These are phyloP conservation scores for Pelusios castaneus DNA, from an alignment of 2,113 vertebrate species.

Conservation along the genomic window DNA sequence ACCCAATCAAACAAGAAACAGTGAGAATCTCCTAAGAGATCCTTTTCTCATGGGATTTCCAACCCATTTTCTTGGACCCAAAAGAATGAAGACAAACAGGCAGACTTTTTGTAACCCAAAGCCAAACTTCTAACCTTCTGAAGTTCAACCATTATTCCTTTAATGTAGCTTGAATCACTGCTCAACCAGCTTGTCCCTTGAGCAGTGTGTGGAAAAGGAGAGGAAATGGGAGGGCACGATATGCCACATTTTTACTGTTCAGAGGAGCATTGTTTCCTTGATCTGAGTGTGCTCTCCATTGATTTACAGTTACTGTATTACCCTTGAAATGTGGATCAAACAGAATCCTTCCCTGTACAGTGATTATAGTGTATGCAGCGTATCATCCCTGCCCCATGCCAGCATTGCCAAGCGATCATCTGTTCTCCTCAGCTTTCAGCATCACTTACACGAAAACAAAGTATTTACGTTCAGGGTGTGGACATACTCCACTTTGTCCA, in stretches of 20 bases:
- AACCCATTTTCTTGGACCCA: background rate
- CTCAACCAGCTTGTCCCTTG: background rate
- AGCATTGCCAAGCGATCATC: background rate
- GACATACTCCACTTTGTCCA: background rate
- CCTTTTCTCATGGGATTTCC: background rate
- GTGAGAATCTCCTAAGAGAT: constrained; percentile 22
- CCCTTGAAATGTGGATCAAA: background rate
- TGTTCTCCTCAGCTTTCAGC: background rate
- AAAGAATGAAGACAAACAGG: constrained; percentile 16
- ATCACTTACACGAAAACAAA: background rate
- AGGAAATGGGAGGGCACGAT: rapidly evolving
- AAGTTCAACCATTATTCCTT: background rate
- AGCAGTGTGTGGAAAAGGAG: background rate
- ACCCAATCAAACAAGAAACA: background rate
- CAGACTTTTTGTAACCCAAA: constrained; percentile 13
- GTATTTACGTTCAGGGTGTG: background rate
- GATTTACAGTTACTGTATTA: rapidly evolving
- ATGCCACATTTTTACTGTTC: background rate
- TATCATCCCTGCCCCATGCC: background rate
- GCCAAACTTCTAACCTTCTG: background rate
- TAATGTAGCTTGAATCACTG: background rate
- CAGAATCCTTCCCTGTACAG: background rate
- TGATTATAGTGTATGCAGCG: background rate
- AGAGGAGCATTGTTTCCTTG: background rate
- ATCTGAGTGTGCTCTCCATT: background rate